phyloP scores from a whole-genome alignment of 2,888 invertebrate genomes.

The Drosophila paranaensis region DNA sequence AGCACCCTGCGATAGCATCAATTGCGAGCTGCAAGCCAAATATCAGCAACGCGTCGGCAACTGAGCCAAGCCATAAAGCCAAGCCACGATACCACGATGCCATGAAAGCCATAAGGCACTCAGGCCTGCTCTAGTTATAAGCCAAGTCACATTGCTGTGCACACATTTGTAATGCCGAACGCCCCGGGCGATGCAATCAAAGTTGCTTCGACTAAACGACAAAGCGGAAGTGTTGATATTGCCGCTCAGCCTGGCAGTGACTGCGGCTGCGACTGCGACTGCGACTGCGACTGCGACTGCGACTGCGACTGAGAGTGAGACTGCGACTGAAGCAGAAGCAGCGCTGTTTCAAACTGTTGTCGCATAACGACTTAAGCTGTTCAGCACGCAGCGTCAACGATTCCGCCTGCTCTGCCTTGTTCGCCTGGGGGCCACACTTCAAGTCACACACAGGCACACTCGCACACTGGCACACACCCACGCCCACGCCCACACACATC shows the following conservation, averaged over 20 bases:
- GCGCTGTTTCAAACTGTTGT: slow-evolving; percentile 55
- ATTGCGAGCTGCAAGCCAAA: slow-evolving; percentile 39
- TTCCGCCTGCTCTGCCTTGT: slow-evolving; percentile 37
- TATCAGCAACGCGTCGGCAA: slow-evolving; percentile 32
- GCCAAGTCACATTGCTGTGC: slow-evolving; percentile 58
- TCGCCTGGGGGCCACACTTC: slow-evolving; percentile 49
- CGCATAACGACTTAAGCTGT: slow-evolving; percentile 76
- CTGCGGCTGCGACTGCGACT: slow-evolving; percentile 9
- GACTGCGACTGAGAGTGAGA: slow-evolving; percentile 5
- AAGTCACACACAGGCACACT: slow-evolving; percentile 46
- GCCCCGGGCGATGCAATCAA: slow-evolving; percentile 70
- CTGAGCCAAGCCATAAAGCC: slow-evolving; percentile 28
- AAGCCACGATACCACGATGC: slow-evolving; percentile 18
- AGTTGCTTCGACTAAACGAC: slow-evolving; percentile 50
- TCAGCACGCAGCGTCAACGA: slow-evolving; percentile 74
- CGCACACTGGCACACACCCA: slow-evolving; percentile 30
- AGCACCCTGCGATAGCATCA: slow-evolving; percentile 51
- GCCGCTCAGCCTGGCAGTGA: slow-evolving; percentile 19
- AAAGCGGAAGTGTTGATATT: slow-evolving; percentile 75
- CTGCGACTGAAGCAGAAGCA: slow-evolving; percentile 12
- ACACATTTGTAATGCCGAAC: slow-evolving; percentile 54
- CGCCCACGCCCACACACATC: background rate
- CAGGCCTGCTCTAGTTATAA: slow-evolving; percentile 45
- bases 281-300: slow-evolving; percentile 5
- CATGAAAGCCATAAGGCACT: slow-evolving; percentile 50